These are phyloP conservation scores for Cephus cinctus DNA, from an alignment of 1,140 invertebrate genomes.

Conservation along the genomic window DNA sequence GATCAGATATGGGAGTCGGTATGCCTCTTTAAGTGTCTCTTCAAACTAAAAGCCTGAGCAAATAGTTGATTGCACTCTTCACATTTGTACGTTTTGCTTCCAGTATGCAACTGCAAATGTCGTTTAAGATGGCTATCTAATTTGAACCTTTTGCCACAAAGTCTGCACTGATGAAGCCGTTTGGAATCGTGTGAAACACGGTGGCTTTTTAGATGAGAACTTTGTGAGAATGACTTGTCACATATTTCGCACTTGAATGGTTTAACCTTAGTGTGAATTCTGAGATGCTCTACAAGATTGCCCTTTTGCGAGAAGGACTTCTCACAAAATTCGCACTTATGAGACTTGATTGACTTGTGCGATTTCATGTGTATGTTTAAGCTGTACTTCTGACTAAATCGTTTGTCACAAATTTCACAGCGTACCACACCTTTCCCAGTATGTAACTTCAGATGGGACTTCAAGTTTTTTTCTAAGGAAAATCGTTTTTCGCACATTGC, in stretches of 20 bases:
- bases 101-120: constrained; percentile 45
- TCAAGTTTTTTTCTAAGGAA: constrained; percentile 43
- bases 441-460: constrained; percentile 43
- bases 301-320: constrained; percentile 55
- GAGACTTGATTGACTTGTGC: constrained; percentile 43
- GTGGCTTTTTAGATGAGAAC: constrained; percentile 51
- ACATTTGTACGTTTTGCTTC: constrained; percentile 51
- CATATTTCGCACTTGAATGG: constrained; percentile 56
- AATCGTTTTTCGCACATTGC: constrained; percentile 42
- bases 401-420: constrained; percentile 55
- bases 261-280: constrained; percentile 57
- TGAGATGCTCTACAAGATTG: constrained; percentile 56
- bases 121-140: constrained; percentile 48
- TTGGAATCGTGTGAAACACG: constrained; percentile 44
- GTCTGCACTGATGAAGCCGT: constrained; percentile 45
- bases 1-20: constrained; percentile 24
- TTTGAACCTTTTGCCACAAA: constrained; percentile 53
- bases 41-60: constrained; percentile 52
- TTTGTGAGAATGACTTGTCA: constrained; percentile 49
- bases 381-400: constrained; percentile 45
- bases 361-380: constrained; percentile 46
- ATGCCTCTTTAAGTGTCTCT: constrained; percentile 51
- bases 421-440: constrained; percentile 40
- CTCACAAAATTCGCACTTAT: constrained; percentile 56
- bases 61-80: constrained; percentile 52